Percentiles rank a stretch among this genome's conserved stretches.
phyloP scores from a whole-genome alignment of 2,113 vertebrate genomes.

The Zapus hudsonius region DNA sequence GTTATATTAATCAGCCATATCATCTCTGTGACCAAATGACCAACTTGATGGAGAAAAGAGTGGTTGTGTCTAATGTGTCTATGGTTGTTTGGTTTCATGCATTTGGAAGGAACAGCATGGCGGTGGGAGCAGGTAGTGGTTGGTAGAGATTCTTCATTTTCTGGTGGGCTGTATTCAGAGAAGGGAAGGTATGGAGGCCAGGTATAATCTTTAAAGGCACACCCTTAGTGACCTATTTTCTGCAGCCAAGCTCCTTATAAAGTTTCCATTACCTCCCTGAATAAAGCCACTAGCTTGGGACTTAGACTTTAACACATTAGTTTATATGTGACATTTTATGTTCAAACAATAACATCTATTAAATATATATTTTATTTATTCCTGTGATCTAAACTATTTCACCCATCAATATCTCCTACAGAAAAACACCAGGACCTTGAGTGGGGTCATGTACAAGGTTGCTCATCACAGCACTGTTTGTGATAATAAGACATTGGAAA shows the following conservation, averaged over 20 bases:
- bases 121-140: no score
- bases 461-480: neutral
- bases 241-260: neutral
- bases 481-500: neutral
- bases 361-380: neutral
- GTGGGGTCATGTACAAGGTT: neutral
- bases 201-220: neutral
- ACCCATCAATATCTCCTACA: neutral
- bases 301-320: neutral
- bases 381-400: neutral
- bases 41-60: no score
- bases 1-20: no score
- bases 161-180: no score
- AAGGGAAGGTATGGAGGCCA: neutral
- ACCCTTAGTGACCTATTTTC: neutral
- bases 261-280: neutral
- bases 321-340: neutral
- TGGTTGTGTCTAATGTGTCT: no score
- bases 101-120: neutral
- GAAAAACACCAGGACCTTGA: neutral
- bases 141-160: fast-evolving
- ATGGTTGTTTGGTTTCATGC: neutral
- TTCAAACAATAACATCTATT: neutral
- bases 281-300: neutral
- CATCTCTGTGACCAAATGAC: neutral